phyloP scores from a whole-genome alignment of 1,140 invertebrate species.

The Rhynchophorus ferrugineus region DNA sequence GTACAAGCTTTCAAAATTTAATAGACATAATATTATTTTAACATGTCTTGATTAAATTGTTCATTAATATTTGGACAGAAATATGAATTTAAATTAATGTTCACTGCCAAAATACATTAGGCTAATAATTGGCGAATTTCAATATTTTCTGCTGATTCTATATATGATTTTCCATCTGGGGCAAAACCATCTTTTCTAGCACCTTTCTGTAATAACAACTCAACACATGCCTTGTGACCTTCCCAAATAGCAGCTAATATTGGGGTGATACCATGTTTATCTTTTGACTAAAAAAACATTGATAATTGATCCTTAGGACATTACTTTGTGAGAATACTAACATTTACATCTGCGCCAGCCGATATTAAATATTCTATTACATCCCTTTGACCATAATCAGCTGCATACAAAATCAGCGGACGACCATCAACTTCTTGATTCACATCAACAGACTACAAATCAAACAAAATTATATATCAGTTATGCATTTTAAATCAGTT shows the following conservation, averaged over 20 bases:
- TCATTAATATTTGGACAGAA: no score
- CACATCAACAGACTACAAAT: constrained; percentile 69
- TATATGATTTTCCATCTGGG: constrained; percentile 78
- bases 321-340: constrained; percentile 48
- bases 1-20: background rate
- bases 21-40: no score
- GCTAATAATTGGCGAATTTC: constrained; percentile 76
- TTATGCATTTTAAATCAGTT: constrained; percentile 1
- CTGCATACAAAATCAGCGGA: constrained; percentile 81
- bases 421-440: constrained; percentile 81
- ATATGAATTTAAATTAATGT: no score
- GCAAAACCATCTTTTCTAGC: constrained; percentile 75
- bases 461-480: constrained; percentile 13
- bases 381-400: constrained; percentile 89
- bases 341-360: constrained; percentile 88
- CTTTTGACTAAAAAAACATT: constrained; percentile 57
- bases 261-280: constrained; percentile 91
- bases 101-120: no score
- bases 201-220: constrained; percentile 80
- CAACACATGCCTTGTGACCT: constrained; percentile 86
- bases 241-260: constrained; percentile 93
- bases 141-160: constrained; percentile 84
- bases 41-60: no score
- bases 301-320: background rate
- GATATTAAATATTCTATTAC: constrained; percentile 83